Evolutionary conservation across 92 coral and sea anemone species (phyloP).

Genomic region (Zoanthus sociatus): DNA sequence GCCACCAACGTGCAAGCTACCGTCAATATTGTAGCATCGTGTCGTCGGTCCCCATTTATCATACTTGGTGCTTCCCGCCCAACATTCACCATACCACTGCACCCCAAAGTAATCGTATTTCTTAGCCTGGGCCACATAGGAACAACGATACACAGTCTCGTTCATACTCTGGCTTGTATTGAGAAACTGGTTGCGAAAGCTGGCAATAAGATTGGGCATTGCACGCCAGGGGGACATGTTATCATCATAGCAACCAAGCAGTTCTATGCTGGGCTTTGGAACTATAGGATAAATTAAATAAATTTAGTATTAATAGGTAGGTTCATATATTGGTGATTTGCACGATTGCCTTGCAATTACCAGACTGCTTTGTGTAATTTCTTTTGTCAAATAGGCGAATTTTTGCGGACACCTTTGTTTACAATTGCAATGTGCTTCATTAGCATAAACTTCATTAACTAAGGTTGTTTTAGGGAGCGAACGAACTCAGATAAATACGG

Average conservation of each 20-base stretch:
- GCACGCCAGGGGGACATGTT: constrained; percentile 29
- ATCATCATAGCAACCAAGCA: constrained; percentile 82
- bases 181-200: constrained; percentile 65
- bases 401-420: too few species aligned
- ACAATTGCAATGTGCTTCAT: too few species aligned
- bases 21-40: background rate
- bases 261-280: constrained; percentile 53
- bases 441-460: too few species aligned
- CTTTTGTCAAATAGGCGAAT: too few species aligned
- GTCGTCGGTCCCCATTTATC: constrained; percentile 24
- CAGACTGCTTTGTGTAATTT: too few species aligned
- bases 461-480: too few species aligned
- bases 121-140: constrained; percentile 71
- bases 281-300: constrained; percentile 20
- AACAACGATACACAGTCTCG: constrained; percentile 70
- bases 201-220: constrained; percentile 53
- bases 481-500: too few species aligned
- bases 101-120: constrained; percentile 71
- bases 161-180: constrained; percentile 30
- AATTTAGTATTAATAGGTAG: too few species aligned
- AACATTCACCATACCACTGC: constrained; percentile 87
- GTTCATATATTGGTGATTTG: too few species aligned
- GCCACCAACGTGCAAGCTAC: constrained; percentile 10
- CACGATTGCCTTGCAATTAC: too few species aligned
- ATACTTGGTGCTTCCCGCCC: constrained; percentile 45